These are phyloP conservation scores for Drosophila yooni DNA, from an alignment of 2,888 invertebrate species.

Conservation along the genomic window DNA sequence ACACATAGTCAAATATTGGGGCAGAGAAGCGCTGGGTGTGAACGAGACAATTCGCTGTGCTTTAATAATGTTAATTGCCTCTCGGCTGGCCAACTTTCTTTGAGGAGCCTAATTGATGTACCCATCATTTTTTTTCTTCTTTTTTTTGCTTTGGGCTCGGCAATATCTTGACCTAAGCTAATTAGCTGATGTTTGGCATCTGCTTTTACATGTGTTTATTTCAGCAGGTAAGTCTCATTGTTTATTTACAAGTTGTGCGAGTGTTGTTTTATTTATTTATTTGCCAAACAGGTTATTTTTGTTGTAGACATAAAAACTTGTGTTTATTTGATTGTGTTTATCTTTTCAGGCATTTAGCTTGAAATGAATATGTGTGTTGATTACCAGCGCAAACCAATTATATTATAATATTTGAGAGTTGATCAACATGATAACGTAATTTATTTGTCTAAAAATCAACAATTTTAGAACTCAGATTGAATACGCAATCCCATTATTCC, in stretches of 20 bases:
- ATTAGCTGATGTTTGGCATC: conserved; percentile 20
- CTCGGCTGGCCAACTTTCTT: conserved; percentile 26
- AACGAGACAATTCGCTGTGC: conserved; percentile 37
- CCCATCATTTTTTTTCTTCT: not conserved
- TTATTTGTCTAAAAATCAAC: not conserved
- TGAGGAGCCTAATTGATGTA: conserved; percentile 38
- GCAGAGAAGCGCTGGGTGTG: not conserved
- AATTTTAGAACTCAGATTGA: not conserved
- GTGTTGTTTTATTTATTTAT: conserved; percentile 13
- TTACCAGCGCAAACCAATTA: not conserved
- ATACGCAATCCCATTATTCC: not conserved
- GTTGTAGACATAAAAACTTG: not conserved
- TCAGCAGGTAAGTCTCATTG: conserved; percentile 1
- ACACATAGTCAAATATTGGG: conserved; percentile 2
- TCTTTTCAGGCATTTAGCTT: not conserved
- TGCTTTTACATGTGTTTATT: conserved; percentile 14
- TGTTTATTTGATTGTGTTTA: not conserved
- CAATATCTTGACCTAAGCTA: conserved; percentile 13
- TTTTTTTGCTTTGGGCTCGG: too few species aligned
- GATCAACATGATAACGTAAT: not conserved
- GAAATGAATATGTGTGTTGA: not conserved
- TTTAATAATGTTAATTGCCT: conserved; percentile 68
- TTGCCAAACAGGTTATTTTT: not conserved
- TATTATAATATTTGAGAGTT: not conserved
- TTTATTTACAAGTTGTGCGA: conserved; percentile 3